Base-by-base conservation (phyloP, 1,140 invertebrate genomes). In the Babylonia areolata region DNA sequence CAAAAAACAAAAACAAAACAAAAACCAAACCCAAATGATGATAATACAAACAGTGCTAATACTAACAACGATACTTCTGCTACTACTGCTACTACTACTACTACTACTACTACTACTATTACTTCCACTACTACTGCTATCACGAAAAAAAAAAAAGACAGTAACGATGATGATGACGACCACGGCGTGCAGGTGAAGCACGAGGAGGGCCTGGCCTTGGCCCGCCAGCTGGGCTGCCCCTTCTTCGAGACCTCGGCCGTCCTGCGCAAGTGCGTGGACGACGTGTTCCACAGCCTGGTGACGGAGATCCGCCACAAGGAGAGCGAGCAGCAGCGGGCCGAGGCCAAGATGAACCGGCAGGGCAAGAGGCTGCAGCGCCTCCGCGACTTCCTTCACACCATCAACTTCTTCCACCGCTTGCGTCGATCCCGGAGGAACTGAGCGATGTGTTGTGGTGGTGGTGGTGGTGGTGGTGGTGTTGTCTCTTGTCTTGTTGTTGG, bases 201-300 rank as follows among this genome's bases (percentile, higher is more conserved):
- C 96, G 97, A 93, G 95, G 97, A 93, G 96, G 97, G 95, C 96
- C 96, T 84, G 37, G 85, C 91, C 2, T 83, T 94, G 69, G 92
- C 93, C 31, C 84, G 89, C 12, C 91, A 92, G 73, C 89, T 93
- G 20, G 90, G 90, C 2, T 93, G 92, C 84, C 91, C 90, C 33
- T 94, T 93, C 85, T 93, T 90, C 78, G 93, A 94, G 82, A 93
- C 93, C 1, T 93, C 93, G 33, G 90, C 93, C 31, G 91, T 91
- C 17, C 81, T 90, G 39, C 86, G 93, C n/a, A 90, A 92, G 64
- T 92, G 90, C 89, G 92, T 94, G 20, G 93, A 94, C 88, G 93
- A 93, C 85, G 91, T 93, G 11, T 95, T 95, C 89, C 94, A 94
- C 86, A 91, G 91, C 51, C 87, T 95, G 35, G 92, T 95, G 23